phyloP scores from a whole-genome alignment of 2,113 vertebrate genomes.

The Aegithalos caudatus region DNA sequence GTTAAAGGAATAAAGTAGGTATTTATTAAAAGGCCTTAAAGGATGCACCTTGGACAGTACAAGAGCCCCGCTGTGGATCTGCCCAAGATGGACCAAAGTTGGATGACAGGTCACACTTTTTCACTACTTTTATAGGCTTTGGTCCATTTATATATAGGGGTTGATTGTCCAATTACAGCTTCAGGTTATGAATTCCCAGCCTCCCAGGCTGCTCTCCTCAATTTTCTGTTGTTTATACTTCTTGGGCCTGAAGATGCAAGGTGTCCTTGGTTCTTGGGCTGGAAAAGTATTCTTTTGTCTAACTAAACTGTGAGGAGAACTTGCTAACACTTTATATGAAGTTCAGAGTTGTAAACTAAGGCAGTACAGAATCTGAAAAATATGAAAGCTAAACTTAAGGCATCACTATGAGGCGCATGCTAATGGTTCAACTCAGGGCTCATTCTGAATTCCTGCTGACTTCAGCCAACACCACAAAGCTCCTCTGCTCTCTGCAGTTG shows the following conservation, averaged over 20 bases:
- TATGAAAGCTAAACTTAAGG: not conserved
- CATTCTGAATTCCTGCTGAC: not conserved
- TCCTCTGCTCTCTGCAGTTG: not conserved
- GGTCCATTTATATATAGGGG: not conserved
- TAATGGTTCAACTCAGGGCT: conserved; percentile 1
- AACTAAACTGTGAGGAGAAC: not conserved
- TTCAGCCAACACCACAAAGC: not conserved
- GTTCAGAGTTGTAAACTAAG: not conserved
- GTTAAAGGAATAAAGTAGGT: not conserved
- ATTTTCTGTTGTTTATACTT: not conserved
- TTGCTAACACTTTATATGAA: not conserved
- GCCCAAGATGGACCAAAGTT: not conserved
- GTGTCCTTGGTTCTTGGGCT: not conserved
- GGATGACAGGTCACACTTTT: not conserved
- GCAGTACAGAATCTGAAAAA: not conserved
- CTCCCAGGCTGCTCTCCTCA: not conserved
- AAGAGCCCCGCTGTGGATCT: not conserved
- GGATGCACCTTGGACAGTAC: not conserved
- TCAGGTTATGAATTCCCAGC: not conserved
- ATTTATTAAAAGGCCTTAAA: not conserved
- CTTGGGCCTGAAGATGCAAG: not conserved
- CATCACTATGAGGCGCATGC: not conserved
- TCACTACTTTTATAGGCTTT: not conserved
- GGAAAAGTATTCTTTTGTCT: not conserved
- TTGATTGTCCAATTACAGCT: not conserved